These are phyloP conservation scores for Psephotus haematonotus DNA, from an alignment of 2,113 vertebrate genomes.

Conservation along the genomic window DNA sequence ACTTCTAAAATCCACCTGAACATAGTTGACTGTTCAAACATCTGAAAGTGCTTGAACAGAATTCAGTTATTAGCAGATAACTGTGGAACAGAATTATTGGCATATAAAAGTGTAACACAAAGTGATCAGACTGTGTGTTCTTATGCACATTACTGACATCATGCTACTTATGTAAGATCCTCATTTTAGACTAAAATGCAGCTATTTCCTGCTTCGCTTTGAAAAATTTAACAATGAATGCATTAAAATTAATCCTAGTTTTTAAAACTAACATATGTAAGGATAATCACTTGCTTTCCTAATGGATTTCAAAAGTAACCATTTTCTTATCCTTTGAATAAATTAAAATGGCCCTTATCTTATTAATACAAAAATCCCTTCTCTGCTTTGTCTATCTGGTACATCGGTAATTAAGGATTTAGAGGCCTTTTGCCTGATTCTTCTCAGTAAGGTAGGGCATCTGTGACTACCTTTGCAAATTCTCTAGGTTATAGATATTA, in stretches of 20 bases:
- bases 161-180: not conserved
- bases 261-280: not conserved
- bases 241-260: not conserved
- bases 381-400: not conserved
- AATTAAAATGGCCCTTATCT: conserved; percentile 34
- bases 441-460: not conserved
- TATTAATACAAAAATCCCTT: conserved; percentile 23
- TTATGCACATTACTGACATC: not conserved
- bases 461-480: not conserved
- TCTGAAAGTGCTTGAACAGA: not conserved
- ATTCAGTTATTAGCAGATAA: not conserved
- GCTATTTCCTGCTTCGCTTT: not conserved
- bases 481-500: not conserved
- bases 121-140: not conserved
- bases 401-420: conserved; percentile 23
- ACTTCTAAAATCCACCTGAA: not conserved
- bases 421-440: not conserved
- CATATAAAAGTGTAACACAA: not conserved
- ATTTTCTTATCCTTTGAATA: not conserved
- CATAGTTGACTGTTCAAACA: not conserved
- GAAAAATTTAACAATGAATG: not conserved
- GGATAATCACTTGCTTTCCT: not conserved
- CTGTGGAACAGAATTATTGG: not conserved
- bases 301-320: not conserved
- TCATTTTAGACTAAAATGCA: not conserved